These are phyloP conservation scores for Listronotus bonariensis DNA, from an alignment of 1,140 invertebrate genomes.

Conservation along the genomic window DNA sequence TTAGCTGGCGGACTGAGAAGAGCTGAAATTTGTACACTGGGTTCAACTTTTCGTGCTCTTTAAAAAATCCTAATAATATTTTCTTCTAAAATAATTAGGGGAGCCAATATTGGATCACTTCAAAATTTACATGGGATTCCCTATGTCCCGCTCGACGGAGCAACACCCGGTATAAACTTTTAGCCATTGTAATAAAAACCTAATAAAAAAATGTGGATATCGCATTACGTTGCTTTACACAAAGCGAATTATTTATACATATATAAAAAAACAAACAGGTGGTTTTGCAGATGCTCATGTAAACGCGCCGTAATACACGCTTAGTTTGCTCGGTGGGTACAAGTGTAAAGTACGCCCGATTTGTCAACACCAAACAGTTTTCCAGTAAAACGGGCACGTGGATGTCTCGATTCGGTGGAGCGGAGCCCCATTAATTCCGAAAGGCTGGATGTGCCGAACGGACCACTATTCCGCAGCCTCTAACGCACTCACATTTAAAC, in stretches of 20 bases:
- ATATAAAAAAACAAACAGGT: conserved; percentile 12
- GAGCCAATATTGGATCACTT: no score
- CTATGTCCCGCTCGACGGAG: no score
- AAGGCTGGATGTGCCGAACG: conserved; percentile 34
- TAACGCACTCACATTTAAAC: conserved; percentile 14
- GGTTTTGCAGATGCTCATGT: conserved; percentile 8
- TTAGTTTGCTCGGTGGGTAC: conserved; percentile 38
- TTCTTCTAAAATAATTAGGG: no score
- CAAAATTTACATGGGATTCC: no score
- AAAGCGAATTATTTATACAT: background rate
- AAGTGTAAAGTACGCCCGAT: conserved; percentile 52
- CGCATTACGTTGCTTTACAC: no score
- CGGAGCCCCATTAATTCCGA: conserved; percentile 44
- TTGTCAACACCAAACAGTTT: conserved; percentile 53
- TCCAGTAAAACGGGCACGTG: conserved; percentile 50
- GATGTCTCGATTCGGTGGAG: conserved; percentile 36
- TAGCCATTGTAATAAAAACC: no score
- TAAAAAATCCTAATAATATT: no score
- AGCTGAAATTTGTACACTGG: no score
- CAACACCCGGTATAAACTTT: no score
- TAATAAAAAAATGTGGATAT: no score
- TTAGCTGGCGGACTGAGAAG: no score
- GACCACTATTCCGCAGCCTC: conserved; percentile 8
- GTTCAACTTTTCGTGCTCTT: no score
- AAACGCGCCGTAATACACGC: conserved; percentile 31